Percentiles rank a stretch among this genome's conserved stretches.
These are phyloP conservation scores for Poeciliopsis prolifica DNA, from an alignment of 2,113 vertebrate species.

Conservation along the genomic window DNA sequence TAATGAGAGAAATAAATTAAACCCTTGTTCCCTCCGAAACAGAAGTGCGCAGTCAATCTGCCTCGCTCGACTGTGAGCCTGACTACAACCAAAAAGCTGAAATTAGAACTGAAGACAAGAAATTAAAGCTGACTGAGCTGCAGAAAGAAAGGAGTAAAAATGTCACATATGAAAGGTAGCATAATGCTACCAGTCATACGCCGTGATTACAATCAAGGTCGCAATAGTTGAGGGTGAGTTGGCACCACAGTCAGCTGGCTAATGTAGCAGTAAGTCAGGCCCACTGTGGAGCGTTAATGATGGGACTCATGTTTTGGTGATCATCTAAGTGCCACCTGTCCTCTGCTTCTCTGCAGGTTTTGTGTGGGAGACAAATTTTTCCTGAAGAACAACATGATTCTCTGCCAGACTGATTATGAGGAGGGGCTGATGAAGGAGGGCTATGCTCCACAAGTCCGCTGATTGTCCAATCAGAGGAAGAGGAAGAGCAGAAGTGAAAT, in stretches of 20 bases:
- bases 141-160: no score
- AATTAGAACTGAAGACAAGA: no score
- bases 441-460: conserved; percentile 95
- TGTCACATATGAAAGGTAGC: no score
- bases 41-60: background rate
- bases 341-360: conserved; percentile 84
- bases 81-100: no score
- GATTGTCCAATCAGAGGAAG: conserved; percentile 63
- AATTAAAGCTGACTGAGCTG: no score
- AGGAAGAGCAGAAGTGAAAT: conserved; percentile 48
- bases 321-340: background rate
- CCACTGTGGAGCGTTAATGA: background rate
- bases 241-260: no score
- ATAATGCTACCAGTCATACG: no score
- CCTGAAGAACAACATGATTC: conserved; percentile 99
- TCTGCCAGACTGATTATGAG: conserved; percentile 99
- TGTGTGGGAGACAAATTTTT: conserved; percentile 99
- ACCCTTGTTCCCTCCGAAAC: background rate
- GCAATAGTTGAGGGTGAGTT: no score
- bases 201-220: no score
- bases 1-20: background rate
- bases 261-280: no score
- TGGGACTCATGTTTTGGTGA: background rate
- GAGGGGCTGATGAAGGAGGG: conserved; percentile 99
- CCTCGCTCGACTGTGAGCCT: background rate